phyloP scores from a whole-genome alignment of 2,888 invertebrate species.

The Notocelia uddmanniana region DNA sequence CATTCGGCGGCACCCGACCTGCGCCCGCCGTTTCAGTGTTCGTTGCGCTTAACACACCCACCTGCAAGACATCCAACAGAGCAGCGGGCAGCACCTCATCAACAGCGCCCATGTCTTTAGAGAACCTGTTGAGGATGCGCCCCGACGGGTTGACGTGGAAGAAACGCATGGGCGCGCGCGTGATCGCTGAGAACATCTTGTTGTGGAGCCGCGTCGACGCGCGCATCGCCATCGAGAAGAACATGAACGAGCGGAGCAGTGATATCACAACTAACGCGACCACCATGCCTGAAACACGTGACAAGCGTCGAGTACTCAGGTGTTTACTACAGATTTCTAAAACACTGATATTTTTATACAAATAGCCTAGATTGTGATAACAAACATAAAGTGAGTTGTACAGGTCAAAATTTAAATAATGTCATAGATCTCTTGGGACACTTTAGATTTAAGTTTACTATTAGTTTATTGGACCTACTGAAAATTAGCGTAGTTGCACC shows the following conservation, averaged over 20 bases:
- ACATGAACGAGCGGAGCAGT: conserved; percentile 83
- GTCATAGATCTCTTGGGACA: no score
- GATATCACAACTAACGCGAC: conserved; percentile 80
- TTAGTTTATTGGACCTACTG: no score
- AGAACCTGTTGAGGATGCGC: conserved; percentile 94
- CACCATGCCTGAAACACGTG: conserved; percentile 74
- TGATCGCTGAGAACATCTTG: conserved; percentile 93
- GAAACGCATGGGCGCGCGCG: conserved; percentile 93
- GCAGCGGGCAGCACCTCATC: conserved; percentile 88
- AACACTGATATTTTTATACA: no score
- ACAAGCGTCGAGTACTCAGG: no score
- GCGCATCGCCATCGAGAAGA: conserved; percentile 88
- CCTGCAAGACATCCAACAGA: conserved; percentile 87
- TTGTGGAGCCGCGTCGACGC: conserved; percentile 93
- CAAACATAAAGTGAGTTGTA: no score
- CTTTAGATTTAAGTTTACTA: no score
- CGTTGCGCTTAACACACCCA: conserved; percentile 55
- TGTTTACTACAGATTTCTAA: no score
- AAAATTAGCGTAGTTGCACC: no score
- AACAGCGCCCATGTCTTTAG: conserved; percentile 93
- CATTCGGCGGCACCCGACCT: no score
- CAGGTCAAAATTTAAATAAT: no score
- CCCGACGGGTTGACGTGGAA: conserved; percentile 95
- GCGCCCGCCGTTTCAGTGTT: no score
- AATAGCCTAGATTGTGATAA: no score